Evolutionary conservation across 1,140 invertebrate species (phyloP), one percentile per base, ranked within the genome.

Genomic region (Solen grandis): DNA sequence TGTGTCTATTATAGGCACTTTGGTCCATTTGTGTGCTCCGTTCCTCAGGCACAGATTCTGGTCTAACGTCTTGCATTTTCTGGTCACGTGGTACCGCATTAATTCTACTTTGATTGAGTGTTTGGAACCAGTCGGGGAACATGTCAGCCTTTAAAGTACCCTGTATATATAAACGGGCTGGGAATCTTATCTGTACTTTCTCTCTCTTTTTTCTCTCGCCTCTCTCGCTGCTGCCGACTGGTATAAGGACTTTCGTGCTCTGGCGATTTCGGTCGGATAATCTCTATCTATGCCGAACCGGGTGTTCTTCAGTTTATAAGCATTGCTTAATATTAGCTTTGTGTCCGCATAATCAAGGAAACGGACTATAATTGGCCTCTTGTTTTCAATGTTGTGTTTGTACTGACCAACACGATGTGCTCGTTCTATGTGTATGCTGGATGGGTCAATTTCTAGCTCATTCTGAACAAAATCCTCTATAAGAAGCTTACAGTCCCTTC

Each of bases 331-430:
- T 1, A 59, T 73, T 36, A 27, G 29, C 16, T 73, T 4, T 19
- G 52, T 35, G 54, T 73, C 69, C 22, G 35, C 13, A 27, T 73
- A 73, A 36, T 73, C 50, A 14, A 31, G 52, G 35, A 73, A 73
- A 1, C 16, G 29, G 13, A 55, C 36, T 3, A 73, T 73, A 13
- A 57, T 59, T 3, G 52, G 50, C 1, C 69, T n/a, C n/a, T n/a
- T n/a, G n/a, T n/a, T n/a, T 4, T 4, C 4, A n/a, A 25, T 4
- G n/a, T n/a, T n/a, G n/a, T n/a, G n/a, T n/a, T n/a, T n/a, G n/a
- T n/a, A n/a, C n/a, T n/a, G n/a, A 31, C 62, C 62, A 29, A 65
- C 13, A 22, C 62, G 62, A 27, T 63, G 55, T 59, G 55, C 55
- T 5, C 55, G 10, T 59, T 59, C 55, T 14, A 59, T 59, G 10